Base-by-base conservation (phyloP, 2,113 vertebrate genomes). In the Fulmarus glacialis region DNA sequence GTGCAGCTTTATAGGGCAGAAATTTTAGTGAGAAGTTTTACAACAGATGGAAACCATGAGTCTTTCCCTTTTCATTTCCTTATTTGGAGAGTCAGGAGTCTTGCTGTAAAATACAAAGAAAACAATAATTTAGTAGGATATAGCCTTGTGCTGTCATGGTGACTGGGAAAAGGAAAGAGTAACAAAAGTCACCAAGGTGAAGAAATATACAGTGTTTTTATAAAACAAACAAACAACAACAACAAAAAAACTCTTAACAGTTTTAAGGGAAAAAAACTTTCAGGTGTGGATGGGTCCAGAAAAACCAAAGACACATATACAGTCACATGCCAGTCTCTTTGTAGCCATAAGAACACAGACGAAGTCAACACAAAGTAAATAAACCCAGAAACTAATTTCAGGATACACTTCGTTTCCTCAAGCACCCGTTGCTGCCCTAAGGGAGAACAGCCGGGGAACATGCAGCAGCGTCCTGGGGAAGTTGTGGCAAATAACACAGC, bases 361-460 rank as follows among this genome's bases (percentile, higher is more conserved):
- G 0, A 86, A 72, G 26, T 30, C 34, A 77, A 66, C 38, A 71
- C 15, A 17, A 66, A 36, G 36, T 42, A 91, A 94, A 84, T 42
- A 85, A 96, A 43, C 12, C 16, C 47, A 67, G 23, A 66, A 84
- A 63, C 2, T 67, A 9, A 47, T 47, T 83, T 90, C 50, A 92
- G 24, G 53, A 21, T n/a, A 64, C 9, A 5, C 13, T 56, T 70
- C 6, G 20, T 53, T 81, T 90, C 45, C 72, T 63, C 72, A 58
- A 60, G 15, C 0, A 0, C 14, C 11, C 4, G 2, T 24, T 48
- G 74, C n/a, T 90, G 40, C 40, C 56, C 52, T n/a, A 8, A 63
- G 45, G 48, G 16, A 79, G 29, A 85, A 11, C 43, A 77, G 10
- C 6, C 3, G 2, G 16, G 3, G 55, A 73, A 53, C 12, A 22